Percentiles rank a stretch among this genome's conserved stretches.
These are phyloP conservation scores for Drosophila funebris DNA, from an alignment of 1,140 invertebrate genomes.

Conservation along the genomic window DNA sequence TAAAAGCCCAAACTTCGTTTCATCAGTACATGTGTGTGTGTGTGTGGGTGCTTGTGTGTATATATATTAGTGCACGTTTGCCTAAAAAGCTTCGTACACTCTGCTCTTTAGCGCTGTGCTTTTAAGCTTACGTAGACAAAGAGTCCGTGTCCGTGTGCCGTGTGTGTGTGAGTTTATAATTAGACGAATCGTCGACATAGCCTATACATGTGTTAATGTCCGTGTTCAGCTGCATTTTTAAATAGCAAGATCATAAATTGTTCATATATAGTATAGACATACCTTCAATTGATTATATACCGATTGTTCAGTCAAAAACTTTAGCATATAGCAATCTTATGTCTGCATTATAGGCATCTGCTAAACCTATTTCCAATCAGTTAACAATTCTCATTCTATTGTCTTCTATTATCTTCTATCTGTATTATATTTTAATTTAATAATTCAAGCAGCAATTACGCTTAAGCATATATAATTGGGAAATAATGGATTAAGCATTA, in stretches of 20 bases:
- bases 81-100: background rate
- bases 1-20: background rate
- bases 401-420: too few relatives aligned
- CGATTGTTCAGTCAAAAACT: background rate
- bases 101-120: background rate
- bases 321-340: too few relatives aligned
- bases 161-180: background rate
- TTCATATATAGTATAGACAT: background rate
- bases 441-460: too few relatives aligned
- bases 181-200: background rate
- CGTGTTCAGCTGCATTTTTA: conserved; percentile 2
- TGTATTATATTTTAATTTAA: too few relatives aligned
- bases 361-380: too few relatives aligned
- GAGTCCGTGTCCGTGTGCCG: background rate
- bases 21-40: background rate
- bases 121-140: conserved; percentile 7
- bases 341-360: too few relatives aligned
- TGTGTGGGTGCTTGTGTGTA: too few relatives aligned
- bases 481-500: too few relatives aligned
- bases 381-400: too few relatives aligned
- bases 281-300: background rate
- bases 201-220: conserved; percentile 1
- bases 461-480: too few relatives aligned
- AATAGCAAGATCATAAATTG: conserved; percentile 9
- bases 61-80: background rate